Conservation (phyloP, 37 sponge, comb jelly and placozoan genomes). For the Hormiphora californensis region DNA sequence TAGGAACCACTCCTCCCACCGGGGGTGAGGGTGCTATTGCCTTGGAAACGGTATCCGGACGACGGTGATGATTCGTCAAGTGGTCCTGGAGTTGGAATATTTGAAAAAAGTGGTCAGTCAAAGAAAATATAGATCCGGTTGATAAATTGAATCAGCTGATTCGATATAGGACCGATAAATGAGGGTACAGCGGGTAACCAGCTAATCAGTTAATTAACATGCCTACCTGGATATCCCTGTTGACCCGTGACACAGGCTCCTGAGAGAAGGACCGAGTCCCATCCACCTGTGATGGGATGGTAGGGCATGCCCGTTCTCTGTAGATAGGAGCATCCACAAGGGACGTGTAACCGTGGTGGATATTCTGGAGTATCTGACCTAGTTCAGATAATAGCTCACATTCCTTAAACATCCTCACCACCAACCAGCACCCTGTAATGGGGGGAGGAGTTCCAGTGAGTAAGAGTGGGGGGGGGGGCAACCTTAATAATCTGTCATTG, state of each 20-base stretch:
- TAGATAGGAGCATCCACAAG: conserved; percentile 27
- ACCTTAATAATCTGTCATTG: background rate
- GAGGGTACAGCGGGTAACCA: too few species aligned
- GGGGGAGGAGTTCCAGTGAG: too few species aligned
- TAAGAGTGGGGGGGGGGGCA: too few species aligned
- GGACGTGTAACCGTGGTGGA: conserved; percentile 17
- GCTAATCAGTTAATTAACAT: too few species aligned
- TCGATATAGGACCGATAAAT: too few species aligned
- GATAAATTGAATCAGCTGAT: too few species aligned
- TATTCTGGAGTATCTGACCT: background rate
- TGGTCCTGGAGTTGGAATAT: background rate
- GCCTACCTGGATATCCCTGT: background rate
- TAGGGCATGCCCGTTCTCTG: conserved; percentile 21
- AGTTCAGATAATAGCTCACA: conserved; percentile 17
- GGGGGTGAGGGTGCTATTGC: background rate
- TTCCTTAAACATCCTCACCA: conserved; percentile 35
- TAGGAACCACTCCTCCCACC: too few species aligned
- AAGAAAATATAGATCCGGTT: too few species aligned
- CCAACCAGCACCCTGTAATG: conserved; percentile 37
- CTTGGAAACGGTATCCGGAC: conserved; percentile 22
- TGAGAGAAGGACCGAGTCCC: background rate
- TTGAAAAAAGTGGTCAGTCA: too few species aligned
- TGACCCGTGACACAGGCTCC: background rate
- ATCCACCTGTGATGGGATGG: background rate
- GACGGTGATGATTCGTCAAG: too few species aligned